Evolutionary conservation across 2,888 invertebrate genomes (phyloP).

Genomic region (Lysandra bellargus): DNA sequence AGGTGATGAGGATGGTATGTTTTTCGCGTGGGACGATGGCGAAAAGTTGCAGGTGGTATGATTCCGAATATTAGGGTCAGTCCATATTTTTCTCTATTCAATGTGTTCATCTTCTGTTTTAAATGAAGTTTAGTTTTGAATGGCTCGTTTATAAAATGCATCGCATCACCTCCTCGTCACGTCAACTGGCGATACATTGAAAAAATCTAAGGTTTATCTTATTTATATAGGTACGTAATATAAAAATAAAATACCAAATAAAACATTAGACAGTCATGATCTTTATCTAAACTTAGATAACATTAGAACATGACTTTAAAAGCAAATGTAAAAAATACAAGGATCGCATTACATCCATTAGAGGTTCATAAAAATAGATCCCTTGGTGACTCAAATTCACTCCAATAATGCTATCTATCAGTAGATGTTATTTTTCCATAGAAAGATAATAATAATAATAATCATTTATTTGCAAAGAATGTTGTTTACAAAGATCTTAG

Average conservation of each 20-base stretch:
- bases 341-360: conserved; percentile 79
- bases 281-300: conserved; percentile 56
- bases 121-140: too few species aligned
- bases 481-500: too few species aligned
- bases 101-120: too few species aligned
- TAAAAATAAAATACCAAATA: neutral
- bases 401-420: conserved; percentile 43
- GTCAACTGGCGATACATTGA: neutral
- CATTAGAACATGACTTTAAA: conserved; percentile 57
- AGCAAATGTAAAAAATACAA: conserved; percentile 57
- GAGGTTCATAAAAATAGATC: conserved; percentile 75
- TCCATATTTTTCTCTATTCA: too few species aligned
- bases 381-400: conserved; percentile 58
- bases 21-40: too few species aligned
- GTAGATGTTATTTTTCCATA: too few species aligned
- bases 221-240: neutral
- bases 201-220: neutral
- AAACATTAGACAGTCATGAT: conserved; percentile 34
- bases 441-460: conserved; percentile 42
- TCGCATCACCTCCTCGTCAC: too few species aligned
- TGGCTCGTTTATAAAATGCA: too few species aligned
- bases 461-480: too few species aligned
- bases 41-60: too few species aligned
- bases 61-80: too few species aligned
- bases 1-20: too few species aligned